Evolutionary conservation across 2,888 invertebrate species (phyloP).

Genomic region (Argyresthia goedartella): DNA sequence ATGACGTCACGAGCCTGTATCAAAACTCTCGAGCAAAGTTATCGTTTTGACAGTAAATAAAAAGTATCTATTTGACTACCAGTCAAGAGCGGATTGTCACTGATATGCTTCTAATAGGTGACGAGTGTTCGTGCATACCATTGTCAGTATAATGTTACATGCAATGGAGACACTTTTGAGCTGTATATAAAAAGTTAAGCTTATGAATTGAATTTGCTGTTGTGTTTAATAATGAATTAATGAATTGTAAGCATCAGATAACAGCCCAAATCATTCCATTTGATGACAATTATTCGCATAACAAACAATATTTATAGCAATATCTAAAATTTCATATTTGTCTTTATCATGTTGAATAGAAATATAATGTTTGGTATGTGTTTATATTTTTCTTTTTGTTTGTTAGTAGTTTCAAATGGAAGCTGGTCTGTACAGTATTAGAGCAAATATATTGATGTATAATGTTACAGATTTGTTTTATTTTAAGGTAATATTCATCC

Average conservation of each 20-base stretch:
- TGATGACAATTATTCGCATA: conserved; percentile 15
- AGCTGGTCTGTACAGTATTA: conserved; percentile 56
- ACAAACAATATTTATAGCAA: too few species aligned
- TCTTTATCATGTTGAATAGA: conserved; percentile 45
- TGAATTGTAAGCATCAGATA: conserved; percentile 21
- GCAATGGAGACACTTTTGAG: conserved; percentile 15
- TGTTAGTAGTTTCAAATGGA: conserved; percentile 33
- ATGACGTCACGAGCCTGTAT: too few species aligned
- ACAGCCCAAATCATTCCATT: conserved; percentile 64
- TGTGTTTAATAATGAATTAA: conserved; percentile 18
- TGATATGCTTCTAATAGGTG: background rate
- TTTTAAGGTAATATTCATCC: conserved; percentile 12
- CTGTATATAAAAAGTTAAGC: conserved; percentile 33
- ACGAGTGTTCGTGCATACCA: background rate
- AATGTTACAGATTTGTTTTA: conserved; percentile 35
- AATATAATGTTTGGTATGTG: conserved; percentile 50
- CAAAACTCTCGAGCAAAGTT: too few species aligned
- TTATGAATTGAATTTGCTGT: conserved; percentile 14
- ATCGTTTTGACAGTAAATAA: too few species aligned
- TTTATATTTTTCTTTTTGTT: conserved; percentile 31
- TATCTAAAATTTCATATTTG: too few species aligned
- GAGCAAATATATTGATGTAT: conserved; percentile 48
- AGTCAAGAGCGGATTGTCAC: too few species aligned
- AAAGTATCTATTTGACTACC: too few species aligned
- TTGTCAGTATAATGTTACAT: background rate